phyloP scores from a whole-genome alignment of 2,113 vertebrate genomes.

The Corythaixoides concolor region DNA sequence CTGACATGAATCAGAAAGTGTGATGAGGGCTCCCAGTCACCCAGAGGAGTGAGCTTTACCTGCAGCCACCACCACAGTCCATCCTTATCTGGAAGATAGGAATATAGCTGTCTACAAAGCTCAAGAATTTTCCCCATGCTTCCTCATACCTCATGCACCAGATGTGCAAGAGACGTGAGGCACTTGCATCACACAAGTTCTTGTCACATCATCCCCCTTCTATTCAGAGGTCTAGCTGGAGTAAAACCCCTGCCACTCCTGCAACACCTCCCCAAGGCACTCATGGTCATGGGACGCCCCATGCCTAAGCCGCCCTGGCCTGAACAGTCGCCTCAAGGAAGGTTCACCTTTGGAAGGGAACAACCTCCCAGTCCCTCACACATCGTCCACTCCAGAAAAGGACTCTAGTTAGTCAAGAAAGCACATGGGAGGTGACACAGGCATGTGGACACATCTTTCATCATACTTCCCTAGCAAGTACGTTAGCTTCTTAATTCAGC shows the following conservation, averaged over 20 bases:
- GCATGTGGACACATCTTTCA: rapidly evolving
- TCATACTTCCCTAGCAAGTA: not conserved
- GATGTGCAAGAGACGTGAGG: rapidly evolving
- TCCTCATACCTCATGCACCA: not conserved
- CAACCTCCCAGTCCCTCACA: not conserved
- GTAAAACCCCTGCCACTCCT: not conserved
- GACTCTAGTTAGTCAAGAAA: not conserved
- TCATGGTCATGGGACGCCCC: not conserved
- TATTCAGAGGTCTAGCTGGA: not conserved
- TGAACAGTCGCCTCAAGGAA: not conserved
- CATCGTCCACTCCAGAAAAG: not conserved
- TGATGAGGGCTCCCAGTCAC: not conserved
- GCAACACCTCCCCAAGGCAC: rapidly evolving
- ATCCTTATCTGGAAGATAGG: not conserved
- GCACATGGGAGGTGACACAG: not conserved
- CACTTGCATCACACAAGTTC: rapidly evolving
- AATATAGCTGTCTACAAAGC: not conserved
- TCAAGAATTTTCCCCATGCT: not conserved
- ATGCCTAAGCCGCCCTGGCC: not conserved
- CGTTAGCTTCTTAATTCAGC: not conserved
- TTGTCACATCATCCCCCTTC: not conserved
- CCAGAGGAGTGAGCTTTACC: not conserved
- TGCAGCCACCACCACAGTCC: not conserved
- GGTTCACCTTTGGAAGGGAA: not conserved
- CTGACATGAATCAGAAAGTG: not conserved